Base-by-base conservation (phyloP, 2,797 vertebrate species). In the Tadarida brasiliensis region DNA sequence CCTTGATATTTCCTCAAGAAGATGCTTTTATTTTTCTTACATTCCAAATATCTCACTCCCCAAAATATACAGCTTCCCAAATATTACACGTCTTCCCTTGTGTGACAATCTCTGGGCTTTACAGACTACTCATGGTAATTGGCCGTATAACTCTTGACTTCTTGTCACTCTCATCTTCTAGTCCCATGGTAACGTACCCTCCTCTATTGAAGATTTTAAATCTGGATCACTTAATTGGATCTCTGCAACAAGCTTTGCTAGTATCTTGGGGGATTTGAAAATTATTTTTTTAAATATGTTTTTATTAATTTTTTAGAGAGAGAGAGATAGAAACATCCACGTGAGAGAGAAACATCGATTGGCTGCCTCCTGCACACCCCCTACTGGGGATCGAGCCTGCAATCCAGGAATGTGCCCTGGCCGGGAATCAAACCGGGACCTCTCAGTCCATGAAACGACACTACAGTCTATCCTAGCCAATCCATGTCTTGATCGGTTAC, bases 191-290 rank as follows among this genome's bases (percentile, higher is more conserved):
- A 90, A 68, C 33, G 44, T 71, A 28, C 9, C 57, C 39, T 57
- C 26, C 63, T 44, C 68, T 94, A 85, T 5, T 87, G 85, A 90
- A 47, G 44, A 68, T 68, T 87, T 90, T 82, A 92, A 92, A 70
- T 57, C 30, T 67, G 11, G 20, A 77, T 82, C n/a, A 61, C n/a
- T 63, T 87, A 30, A n/a, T 22, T 90, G 65, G 44, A 80, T 84
- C 77, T 74, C 26, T 76, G n/a, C 30, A 30, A 63, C 11, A 73
- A 61, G 44, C 26, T 51, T 17, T 82, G 26, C 35, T 86, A 12
- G 74, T 35, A 63, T 83, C 28, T 56, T 54, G 7, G 44, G 65
- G n/a, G 7, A 92, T 15, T 22, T 57, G 30, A 82, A 51, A 90
- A 83, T 83, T 86, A 44, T 44, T 44, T 44, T 44, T 44, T 44